Conservation (phyloP, 2,888 invertebrate species). For the Caenorhabditis japonica region DNA sequence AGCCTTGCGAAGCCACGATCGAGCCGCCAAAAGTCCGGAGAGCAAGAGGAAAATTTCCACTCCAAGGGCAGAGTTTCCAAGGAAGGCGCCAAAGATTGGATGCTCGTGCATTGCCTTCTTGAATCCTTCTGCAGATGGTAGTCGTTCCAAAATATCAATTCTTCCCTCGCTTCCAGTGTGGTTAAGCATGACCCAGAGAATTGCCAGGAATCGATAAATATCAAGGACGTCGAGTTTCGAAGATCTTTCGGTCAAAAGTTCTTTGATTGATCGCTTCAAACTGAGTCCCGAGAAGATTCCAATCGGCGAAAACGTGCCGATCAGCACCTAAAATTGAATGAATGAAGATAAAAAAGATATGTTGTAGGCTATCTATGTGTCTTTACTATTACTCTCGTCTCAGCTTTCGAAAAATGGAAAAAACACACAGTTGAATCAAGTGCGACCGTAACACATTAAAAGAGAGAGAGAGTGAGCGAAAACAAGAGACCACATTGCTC, state of each 20-base stretch:
- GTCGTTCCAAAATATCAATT: constrained; percentile 71
- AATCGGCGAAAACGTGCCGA: constrained; percentile 41
- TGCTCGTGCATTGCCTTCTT: constrained; percentile 73
- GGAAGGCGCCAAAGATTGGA: constrained; percentile 72
- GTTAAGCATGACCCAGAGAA: constrained; percentile 75
- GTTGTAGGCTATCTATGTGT: too few species aligned
- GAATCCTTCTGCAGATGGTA: constrained; percentile 68
- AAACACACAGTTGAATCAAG: too few species aligned
- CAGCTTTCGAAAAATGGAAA: too few species aligned
- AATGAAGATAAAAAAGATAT: background rate
- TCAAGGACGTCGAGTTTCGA: constrained; percentile 67
- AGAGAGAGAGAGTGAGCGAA: too few species aligned
- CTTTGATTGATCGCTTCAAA: constrained; percentile 55
- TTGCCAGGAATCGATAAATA: constrained; percentile 72
- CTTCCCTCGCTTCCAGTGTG: constrained; percentile 74
- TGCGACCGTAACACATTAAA: too few species aligned
- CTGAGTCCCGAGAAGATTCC: constrained; percentile 46
- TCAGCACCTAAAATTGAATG: constrained; percentile 45
- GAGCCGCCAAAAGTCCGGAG: constrained; percentile 72
- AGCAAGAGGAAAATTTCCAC: constrained; percentile 75
- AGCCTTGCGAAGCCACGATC: constrained; percentile 70
- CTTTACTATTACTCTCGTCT: too few species aligned
- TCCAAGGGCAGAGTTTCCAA: constrained; percentile 76
- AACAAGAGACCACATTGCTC: too few species aligned
- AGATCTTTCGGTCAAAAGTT: constrained; percentile 56